Evolutionary conservation across 2,797 vertebrate species (phyloP), one percentile per base, ranked within the genome.

Genomic region (Gambelia wislizenii): DNA sequence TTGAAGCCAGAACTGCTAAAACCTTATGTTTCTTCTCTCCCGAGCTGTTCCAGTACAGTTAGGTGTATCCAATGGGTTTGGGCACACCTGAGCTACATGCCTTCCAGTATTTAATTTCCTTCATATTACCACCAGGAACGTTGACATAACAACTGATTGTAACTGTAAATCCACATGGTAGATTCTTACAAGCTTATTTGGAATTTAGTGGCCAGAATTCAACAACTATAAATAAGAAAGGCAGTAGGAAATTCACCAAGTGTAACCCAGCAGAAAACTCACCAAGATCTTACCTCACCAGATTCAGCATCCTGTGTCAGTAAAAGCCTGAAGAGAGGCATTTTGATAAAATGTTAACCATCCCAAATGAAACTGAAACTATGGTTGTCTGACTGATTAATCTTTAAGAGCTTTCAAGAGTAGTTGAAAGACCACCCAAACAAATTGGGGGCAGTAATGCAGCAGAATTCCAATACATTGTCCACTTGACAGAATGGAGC

Each of bases 231-330:
- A 25, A 25, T 56, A 36, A 25, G 14, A 30, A 76, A n/a, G 10
- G 6, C 20, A 49, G 39, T 6, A 64, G 33, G 27, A 69, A 75
- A 67, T 67, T 42, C 54, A 76, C 70, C 69, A 44, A 13, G 56
- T 69, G 72, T 67, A 86, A 56, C n/a, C 44, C 56, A 85, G 27
- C 18, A 64, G 56, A 14, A 14, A 0, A 0, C 42, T 0, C 69
- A 67, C 42, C 79, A 12, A 44, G 59, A 36, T 77, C 95, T 93
- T 86, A 96, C 96, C 95, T 94, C 72, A 39, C 92, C 90, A 25
- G 39, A 47, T 0, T 22, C 76, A 56, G 94, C 22, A 4, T 49
- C 33, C 52, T 18, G 83, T n/a, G 92, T 88, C 88, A 88, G 79
- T 33, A 93, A 88, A 2, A 91, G 67, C 83, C 97, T 98, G 94